Percentiles rank a stretch among this genome's conserved stretches.
These are phyloP conservation scores for Drosophila sechellia DNA, from an alignment of 1,140 invertebrate species.

Conservation along the genomic window DNA sequence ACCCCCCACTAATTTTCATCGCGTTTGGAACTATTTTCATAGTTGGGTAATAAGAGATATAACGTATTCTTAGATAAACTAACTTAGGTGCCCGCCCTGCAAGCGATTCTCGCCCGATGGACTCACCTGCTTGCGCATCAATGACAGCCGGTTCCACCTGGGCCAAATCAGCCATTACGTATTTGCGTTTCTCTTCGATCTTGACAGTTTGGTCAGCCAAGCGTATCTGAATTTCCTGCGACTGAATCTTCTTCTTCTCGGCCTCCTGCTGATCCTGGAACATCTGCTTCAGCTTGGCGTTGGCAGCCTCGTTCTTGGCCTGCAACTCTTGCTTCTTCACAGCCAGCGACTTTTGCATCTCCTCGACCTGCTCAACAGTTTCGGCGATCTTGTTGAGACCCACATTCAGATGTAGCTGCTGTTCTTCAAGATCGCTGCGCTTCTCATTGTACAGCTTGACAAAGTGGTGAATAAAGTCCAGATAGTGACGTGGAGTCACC, in stretches of 20 bases:
- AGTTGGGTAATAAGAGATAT: neutral
- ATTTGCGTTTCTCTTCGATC: conserved; percentile 95
- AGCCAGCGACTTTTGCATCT: conserved; percentile 99
- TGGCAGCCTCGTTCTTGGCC: conserved; percentile 99
- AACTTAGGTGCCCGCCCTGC: conserved; percentile 27
- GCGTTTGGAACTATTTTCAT: neutral
- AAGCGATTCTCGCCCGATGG: conserved; percentile 36
- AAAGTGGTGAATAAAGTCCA: conserved; percentile 99
- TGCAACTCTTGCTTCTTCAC: conserved; percentile 98
- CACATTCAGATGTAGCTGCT: conserved; percentile 99
- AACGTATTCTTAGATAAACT: conserved; percentile 27
- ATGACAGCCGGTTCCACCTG: conserved; percentile 99
- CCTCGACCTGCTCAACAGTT: conserved; percentile 99
- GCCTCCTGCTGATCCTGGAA: conserved; percentile 99
- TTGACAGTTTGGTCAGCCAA: conserved; percentile 95
- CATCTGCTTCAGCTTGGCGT: conserved; percentile 99
- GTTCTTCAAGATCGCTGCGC: conserved; percentile 98
- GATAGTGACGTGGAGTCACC: conserved; percentile 98
- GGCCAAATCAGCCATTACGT: conserved; percentile 97
- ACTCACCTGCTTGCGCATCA: conserved; percentile 97
- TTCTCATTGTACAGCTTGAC: conserved; percentile 99
- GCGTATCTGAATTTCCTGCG: conserved; percentile 97
- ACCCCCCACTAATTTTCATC: neutral
- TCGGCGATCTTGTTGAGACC: conserved; percentile 99
- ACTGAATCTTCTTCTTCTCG: conserved; percentile 99